Evolutionary conservation across 2,797 vertebrate species (phyloP).

Genomic region (Ara ararauna): DNA sequence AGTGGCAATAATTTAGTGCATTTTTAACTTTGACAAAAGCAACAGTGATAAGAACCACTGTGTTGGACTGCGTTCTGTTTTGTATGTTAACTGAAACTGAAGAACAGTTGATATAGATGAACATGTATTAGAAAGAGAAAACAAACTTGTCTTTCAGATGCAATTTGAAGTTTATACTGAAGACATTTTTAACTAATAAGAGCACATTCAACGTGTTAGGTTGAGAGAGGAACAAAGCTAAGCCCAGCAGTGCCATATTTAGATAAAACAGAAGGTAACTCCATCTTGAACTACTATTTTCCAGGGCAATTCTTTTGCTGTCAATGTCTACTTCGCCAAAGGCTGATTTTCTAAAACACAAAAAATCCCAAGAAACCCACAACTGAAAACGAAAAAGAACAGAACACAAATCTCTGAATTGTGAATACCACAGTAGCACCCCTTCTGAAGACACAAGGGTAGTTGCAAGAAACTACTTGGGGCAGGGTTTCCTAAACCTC

Average conservation of each 20-base stretch:
- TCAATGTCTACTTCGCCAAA: not conserved
- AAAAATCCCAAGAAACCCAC: not conserved
- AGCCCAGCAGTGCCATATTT: not conserved
- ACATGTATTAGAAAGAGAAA: not conserved
- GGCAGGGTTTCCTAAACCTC: not conserved
- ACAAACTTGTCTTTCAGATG: not conserved
- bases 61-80: not conserved
- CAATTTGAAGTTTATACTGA: not conserved
- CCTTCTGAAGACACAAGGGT: not conserved
- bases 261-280: not conserved
- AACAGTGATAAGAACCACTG: not conserved
- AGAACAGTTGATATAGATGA: not conserved
- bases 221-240: not conserved
- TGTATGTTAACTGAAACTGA: not conserved
- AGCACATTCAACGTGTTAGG: not conserved
- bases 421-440: not conserved
- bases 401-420: not conserved
- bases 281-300: not conserved
- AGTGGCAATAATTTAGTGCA: not conserved
- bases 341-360: not conserved
- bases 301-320: not conserved
- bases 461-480: not conserved
- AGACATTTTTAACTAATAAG: not conserved
- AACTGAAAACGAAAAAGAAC: not conserved
- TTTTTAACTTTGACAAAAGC: conserved; percentile 8